These are phyloP conservation scores for Coremacera marginata DNA, from an alignment of 2,888 invertebrate species.

Conservation along the genomic window DNA sequence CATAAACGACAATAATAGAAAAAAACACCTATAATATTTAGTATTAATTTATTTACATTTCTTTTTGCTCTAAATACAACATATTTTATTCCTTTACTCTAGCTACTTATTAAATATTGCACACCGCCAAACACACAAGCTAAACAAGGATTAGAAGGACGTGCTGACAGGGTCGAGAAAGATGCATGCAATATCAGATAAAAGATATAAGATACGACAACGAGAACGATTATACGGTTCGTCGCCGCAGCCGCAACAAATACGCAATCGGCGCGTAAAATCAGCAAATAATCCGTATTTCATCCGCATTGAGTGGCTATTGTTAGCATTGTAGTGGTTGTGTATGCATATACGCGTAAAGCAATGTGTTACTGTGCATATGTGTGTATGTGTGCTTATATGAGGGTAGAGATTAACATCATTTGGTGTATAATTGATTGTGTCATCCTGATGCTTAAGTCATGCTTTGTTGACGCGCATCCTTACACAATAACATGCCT, in stretches of 20 bases:
- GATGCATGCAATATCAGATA: neutral
- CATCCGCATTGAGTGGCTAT: conserved; percentile 30
- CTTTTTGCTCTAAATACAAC: too few species aligned
- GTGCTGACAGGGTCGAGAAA: conserved; percentile 1
- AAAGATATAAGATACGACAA: conserved; percentile 45
- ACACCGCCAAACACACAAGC: conserved; percentile 47
- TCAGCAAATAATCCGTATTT: conserved; percentile 47
- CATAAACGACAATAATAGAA: too few species aligned
- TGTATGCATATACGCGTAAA: neutral
- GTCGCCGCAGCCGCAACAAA: conserved; percentile 47
- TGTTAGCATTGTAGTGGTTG: neutral
- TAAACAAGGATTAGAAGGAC: conserved; percentile 38
- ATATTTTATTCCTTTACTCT: too few species aligned
- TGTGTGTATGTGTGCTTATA: neutral
- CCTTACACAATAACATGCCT: neutral
- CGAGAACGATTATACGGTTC: conserved; percentile 55
- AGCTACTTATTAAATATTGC: too few species aligned
- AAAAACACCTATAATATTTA: too few species aligned
- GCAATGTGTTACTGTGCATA: neutral
- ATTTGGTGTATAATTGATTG: conserved; percentile 58
- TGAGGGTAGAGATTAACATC: conserved; percentile 43
- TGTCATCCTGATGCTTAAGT: conserved; percentile 50
- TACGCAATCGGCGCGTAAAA: conserved; percentile 37
- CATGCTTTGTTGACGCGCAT: conserved; percentile 28
- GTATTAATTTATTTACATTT: too few species aligned